These are phyloP conservation scores for Cydia strobilella DNA, from an alignment of 1,140 invertebrate genomes.

Conservation along the genomic window DNA sequence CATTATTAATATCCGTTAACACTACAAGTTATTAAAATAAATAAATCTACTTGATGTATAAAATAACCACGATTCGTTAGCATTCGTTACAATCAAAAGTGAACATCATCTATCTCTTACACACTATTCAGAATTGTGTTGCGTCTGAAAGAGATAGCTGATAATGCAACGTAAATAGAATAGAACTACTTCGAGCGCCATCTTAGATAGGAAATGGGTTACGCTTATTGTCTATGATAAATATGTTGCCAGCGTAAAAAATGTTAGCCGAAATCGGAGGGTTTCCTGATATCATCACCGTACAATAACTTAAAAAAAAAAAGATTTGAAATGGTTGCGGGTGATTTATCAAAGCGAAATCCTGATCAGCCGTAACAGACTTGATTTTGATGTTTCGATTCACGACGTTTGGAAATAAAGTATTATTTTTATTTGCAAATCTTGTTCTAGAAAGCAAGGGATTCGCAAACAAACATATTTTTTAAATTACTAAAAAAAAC, in stretches of 20 bases:
- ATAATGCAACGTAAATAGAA: constrained; percentile 56
- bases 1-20: constrained; percentile 33
- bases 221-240: constrained; percentile 52
- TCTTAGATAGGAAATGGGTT: constrained; percentile 53
- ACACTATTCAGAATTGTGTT: not conserved
- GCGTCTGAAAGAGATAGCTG: constrained; percentile 52
- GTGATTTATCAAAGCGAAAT: too few relatives aligned
- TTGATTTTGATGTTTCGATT: too few relatives aligned
- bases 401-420: too few relatives aligned
- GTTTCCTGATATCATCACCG: not conserved
- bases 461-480: too few relatives aligned
- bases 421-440: too few relatives aligned
- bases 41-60: constrained; percentile 57
- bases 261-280: not conserved
- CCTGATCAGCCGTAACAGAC: too few relatives aligned
- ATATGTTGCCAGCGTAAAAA: constrained; percentile 42
- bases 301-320: not conserved
- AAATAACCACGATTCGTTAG: constrained; percentile 75
- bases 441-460: too few relatives aligned
- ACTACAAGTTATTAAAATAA: constrained; percentile 64
- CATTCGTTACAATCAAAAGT: constrained; percentile 76
- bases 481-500: too few relatives aligned
- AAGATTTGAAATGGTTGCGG: not conserved
- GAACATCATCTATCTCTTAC: constrained; percentile 47
- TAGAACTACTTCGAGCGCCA: constrained; percentile 57